Evolutionary conservation across 2,888 invertebrate genomes (phyloP).

Genomic region (Limnephilus rhombicus): DNA sequence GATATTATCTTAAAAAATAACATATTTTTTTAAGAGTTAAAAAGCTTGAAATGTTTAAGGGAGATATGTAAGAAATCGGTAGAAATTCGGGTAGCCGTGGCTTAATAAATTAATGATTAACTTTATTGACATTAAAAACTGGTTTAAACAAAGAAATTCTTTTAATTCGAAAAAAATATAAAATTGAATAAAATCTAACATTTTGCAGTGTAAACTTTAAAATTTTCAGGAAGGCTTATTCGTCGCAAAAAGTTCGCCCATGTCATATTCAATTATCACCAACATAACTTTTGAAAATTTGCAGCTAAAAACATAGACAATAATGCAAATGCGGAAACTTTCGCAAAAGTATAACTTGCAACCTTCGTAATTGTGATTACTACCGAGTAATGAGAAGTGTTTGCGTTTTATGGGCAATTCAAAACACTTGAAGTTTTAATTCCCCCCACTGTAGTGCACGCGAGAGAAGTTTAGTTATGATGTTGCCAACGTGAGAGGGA

Average conservation of each 20-base stretch:
- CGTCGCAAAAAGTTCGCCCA: not conserved
- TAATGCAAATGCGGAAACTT: slow-evolving; percentile 5
- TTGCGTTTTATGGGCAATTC: slow-evolving; percentile 34
- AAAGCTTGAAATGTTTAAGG: too few relatives aligned
- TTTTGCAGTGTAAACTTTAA: not conserved
- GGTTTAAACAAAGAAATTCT: too few relatives aligned
- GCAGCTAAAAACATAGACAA: not conserved
- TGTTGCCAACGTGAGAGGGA: not conserved
- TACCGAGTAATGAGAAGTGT: not conserved
- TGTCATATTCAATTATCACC: not conserved
- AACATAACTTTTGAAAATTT: not conserved
- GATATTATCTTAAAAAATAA: too few relatives aligned
- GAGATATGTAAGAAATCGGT: too few relatives aligned
- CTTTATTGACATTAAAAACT: too few relatives aligned
- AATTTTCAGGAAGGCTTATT: not conserved
- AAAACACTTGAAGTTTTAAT: slow-evolving; percentile 41
- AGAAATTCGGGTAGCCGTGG: too few relatives aligned
- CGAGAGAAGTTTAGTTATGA: not conserved
- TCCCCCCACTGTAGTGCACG: not conserved
- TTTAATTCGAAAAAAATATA: too few relatives aligned
- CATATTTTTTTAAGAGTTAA: too few relatives aligned
- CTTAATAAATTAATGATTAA: too few relatives aligned
- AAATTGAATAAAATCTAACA: not conserved
- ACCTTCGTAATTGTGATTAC: slow-evolving; percentile 20
- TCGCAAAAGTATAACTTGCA: not conserved